phyloP scores from a whole-genome alignment of 2,113 vertebrate genomes.

The Epinephelus fuscoguttatus region DNA sequence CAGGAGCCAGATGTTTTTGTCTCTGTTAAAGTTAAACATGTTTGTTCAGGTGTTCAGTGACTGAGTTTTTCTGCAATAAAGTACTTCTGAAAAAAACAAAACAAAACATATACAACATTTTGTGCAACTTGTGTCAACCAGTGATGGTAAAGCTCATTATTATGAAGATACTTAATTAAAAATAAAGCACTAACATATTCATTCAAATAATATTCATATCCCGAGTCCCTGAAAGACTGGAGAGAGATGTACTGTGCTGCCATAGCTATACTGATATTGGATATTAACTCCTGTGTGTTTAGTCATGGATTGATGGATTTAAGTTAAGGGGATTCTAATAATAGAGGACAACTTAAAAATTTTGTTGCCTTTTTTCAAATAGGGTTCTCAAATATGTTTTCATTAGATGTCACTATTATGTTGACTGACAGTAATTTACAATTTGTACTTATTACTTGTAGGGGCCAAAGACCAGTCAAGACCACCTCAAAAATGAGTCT shows the following conservation, averaged over 20 bases:
- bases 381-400: background rate
- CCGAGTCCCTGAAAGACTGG: background rate
- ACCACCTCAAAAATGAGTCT: background rate
- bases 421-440: background rate
- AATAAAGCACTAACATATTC: background rate
- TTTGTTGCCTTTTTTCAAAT: background rate
- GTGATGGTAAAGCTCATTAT: background rate
- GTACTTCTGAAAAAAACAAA: background rate
- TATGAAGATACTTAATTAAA: background rate
- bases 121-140: background rate
- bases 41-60: conserved; percentile 44
- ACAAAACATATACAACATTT: background rate
- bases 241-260: background rate
- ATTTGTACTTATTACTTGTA: background rate
- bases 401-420: background rate
- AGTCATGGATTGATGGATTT: background rate
- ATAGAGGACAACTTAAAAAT: background rate
- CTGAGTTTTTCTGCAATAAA: conserved; percentile 38
- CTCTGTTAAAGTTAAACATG: conserved; percentile 65
- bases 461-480: background rate
- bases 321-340: background rate
- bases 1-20: conserved; percentile 77
- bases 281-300: background rate
- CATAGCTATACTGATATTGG: background rate
- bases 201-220: background rate